Evolutionary conservation across 2,797 vertebrate genomes (phyloP), one percentile per base, ranked within the genome.

Genomic region (Fistularia tabacaria): DNA sequence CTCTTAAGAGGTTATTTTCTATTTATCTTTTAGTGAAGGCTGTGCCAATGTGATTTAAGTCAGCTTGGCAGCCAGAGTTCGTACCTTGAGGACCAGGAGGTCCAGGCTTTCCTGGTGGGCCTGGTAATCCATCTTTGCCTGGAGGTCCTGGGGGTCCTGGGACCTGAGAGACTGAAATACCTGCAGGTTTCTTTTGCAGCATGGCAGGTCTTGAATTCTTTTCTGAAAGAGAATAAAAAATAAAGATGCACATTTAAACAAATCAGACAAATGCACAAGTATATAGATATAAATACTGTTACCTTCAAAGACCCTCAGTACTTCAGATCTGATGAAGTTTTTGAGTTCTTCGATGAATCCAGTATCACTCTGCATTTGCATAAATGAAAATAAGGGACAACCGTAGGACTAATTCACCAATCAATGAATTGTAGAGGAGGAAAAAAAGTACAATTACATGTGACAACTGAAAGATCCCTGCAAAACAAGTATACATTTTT

Each of bases 291-390:
- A 10, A 7, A 5, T 4, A 57, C 54, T 46, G 85, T 81, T 92
- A 98, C 97, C 97, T 95, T 97, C 94, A 88, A 99, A 93, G 82
- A 97, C 84, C 57, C 89, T 92, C 62, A 94, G 81, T 61, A 98
- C 93, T 83, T 98, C 95, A 79, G 85, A 93, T 85, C 83, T 92
- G 80, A 99, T 95, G 38, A 95, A 94, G 55, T 73, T 89, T 89
- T 92, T 95, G 75, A 98, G 93, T 90, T 98, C 95, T 80, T 97
- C 92, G 80, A 94, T 88, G 83, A 93, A 89, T 81, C 90, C 57
- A 8, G 81, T 64, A 80, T 95, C 92, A 73, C 75, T 87, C 97
- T 99, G 87, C 8, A 47, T 46, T 25, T 25, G 25, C 5, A 5
- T 25, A 25, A 25, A 5, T 25, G 25, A 5, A 25, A 25, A 25